These are phyloP conservation scores for Psilanteris sp. DNA, from an alignment of 1,140 invertebrate species.

Conservation along the genomic window DNA sequence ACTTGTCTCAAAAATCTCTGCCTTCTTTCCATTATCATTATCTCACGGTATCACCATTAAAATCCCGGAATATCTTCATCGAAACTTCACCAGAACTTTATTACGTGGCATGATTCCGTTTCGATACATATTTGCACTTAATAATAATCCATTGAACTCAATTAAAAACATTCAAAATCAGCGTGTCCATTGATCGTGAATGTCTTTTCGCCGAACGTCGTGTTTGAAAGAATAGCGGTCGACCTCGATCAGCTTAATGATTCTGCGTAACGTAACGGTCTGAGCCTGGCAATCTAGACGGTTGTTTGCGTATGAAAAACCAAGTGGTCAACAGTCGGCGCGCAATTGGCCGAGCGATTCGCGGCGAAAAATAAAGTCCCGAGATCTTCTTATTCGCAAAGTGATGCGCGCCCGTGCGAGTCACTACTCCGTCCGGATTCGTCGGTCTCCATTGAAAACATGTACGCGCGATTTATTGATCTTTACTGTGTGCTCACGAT, in stretches of 20 bases:
- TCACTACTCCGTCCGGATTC: conserved; percentile 20
- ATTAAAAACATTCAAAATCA: too few relatives aligned
- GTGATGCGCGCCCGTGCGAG: conserved; percentile 35
- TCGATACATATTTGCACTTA: too few relatives aligned
- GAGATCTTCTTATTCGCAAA: not conserved
- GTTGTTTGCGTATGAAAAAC: conserved; percentile 48
- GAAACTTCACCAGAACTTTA: too few relatives aligned
- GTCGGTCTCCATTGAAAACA: conserved; percentile 7
- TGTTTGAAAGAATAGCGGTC: conserved; percentile 43
- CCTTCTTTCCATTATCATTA: too few relatives aligned
- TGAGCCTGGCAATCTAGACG: conserved; percentile 37
- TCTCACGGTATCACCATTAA: too few relatives aligned
- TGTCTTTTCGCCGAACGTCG: conserved; percentile 15
- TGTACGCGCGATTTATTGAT: conserved; percentile 26
- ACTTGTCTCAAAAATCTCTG: too few relatives aligned
- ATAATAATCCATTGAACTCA: too few relatives aligned
- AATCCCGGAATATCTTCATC: too few relatives aligned
- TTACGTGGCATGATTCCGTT: too few relatives aligned
- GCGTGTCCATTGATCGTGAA: too few relatives aligned
- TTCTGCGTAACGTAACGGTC: conserved; percentile 41
- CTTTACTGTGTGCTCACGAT: conserved; percentile 26
- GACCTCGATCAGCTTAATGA: conserved; percentile 58
- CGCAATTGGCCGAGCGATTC: conserved; percentile 36
- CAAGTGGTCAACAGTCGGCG: conserved; percentile 27
- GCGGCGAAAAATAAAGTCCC: conserved; percentile 25